Conservation (phyloP, 2,113 vertebrate genomes). For the Candoia aspera region DNA sequence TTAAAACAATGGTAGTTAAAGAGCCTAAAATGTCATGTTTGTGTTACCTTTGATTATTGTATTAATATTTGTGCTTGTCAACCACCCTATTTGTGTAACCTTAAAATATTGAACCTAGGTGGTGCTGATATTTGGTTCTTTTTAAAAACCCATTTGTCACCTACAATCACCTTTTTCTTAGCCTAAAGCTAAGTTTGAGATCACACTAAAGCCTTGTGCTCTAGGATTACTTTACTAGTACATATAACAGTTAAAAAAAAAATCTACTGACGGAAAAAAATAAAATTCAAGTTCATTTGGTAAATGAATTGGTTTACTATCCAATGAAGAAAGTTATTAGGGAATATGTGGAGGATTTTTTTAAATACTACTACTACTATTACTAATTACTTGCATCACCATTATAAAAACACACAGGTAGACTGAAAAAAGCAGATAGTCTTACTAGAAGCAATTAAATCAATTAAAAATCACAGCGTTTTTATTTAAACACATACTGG, state of each 20-base stretch:
- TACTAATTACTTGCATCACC: not conserved
- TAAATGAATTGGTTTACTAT: conserved; percentile 9
- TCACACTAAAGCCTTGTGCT: not conserved
- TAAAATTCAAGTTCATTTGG: conserved; percentile 11
- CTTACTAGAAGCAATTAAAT: not conserved
- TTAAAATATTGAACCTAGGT: not conserved
- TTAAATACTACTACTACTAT: no score
- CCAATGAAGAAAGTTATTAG: not conserved
- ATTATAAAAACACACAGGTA: not conserved
- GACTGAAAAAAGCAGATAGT: not conserved
- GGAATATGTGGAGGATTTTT: not conserved
- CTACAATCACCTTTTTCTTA: not conserved
- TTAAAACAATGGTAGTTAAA: not conserved
- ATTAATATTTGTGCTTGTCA: not conserved
- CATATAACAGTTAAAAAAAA: not conserved
- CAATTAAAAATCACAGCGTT: not conserved
- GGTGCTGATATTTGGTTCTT: conserved; percentile 1
- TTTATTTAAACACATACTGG: not conserved
- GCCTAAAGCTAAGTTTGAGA: not conserved
- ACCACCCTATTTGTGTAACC: not conserved
- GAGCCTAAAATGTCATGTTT: not conserved
- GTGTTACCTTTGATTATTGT: not conserved
- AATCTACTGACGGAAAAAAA: not conserved
- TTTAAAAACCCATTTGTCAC: not conserved
- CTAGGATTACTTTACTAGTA: not conserved